Percentiles rank a stretch among this genome's conserved stretches.
Conservation (phyloP, 2,113 vertebrate species). For the Machaerirhynchus nigripectus region DNA sequence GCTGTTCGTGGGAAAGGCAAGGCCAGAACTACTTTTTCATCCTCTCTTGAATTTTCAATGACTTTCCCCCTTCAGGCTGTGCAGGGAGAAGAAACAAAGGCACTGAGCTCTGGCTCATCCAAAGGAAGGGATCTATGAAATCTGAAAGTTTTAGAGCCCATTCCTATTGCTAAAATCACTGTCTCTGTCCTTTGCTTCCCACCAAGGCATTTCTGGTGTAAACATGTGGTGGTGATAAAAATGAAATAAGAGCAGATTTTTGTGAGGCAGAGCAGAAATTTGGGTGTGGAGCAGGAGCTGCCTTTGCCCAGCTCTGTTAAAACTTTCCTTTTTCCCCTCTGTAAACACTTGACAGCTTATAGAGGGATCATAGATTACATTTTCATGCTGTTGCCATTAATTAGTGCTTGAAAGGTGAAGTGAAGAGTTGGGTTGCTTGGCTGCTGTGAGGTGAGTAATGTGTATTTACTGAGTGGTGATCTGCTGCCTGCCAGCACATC, state of each 20-base stretch:
- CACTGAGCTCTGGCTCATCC: not conserved
- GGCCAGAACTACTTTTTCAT: not conserved
- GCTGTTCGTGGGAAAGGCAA: not conserved
- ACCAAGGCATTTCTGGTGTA: not conserved
- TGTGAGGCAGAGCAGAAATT: not conserved
- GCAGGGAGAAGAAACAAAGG: not conserved
- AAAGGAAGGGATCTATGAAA: not conserved
- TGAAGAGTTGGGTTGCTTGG: not conserved
- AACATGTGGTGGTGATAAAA: not conserved
- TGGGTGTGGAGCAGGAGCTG: not conserved
- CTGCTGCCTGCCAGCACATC: conserved; percentile 1
- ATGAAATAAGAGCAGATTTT: not conserved
- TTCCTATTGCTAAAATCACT: not conserved
- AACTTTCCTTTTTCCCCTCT: not conserved
- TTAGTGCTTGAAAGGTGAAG: not conserved
- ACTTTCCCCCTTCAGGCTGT: not conserved
- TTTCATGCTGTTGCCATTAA: not conserved
- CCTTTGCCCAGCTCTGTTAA: not conserved
- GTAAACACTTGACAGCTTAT: not conserved
- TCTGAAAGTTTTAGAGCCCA: not conserved
- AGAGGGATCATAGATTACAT: not conserved
- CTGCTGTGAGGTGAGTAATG: not conserved
- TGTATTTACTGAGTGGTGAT: not conserved
- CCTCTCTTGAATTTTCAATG: not conserved
- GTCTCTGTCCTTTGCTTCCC: not conserved